A percentile compares a stretch with the other conserved stretches of the same genome.
These are phyloP conservation scores for Chydorus sphaericus DNA, from an alignment of 2,888 invertebrate genomes.

Conservation along the genomic window DNA sequence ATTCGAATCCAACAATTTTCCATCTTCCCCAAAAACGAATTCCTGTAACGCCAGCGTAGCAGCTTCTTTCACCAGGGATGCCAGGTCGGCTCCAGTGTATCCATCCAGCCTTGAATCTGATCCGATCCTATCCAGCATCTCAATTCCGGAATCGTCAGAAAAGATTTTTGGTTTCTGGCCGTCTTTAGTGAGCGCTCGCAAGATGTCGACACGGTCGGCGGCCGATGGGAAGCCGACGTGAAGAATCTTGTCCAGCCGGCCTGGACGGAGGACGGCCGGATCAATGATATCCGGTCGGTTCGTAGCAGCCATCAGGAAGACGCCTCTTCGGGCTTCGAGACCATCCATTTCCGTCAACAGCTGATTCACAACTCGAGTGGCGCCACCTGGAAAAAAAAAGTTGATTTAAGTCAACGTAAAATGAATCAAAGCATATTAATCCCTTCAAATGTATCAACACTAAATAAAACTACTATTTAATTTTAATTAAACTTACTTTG, in stretches of 20 bases:
- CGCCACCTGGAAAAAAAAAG: conserved; percentile 30
- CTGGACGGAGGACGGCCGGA: conserved; percentile 80
- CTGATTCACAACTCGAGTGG: conserved; percentile 86
- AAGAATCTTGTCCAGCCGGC: conserved; percentile 75
- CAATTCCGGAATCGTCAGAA: conserved; percentile 54
- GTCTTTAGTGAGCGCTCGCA: conserved; percentile 74
- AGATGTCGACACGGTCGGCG: conserved; percentile 69
- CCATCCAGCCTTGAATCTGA: conserved; percentile 49
- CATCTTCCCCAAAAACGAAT: conserved; percentile 36
- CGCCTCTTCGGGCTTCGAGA: conserved; percentile 74
- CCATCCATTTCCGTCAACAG: conserved; percentile 98
- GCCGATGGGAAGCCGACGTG: conserved; percentile 75
- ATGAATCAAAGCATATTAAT: background rate
- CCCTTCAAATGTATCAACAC: too few species aligned
- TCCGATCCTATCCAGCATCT: conserved; percentile 52
- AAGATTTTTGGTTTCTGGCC: conserved; percentile 63
- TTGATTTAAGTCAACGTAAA: background rate
- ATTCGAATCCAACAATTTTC: background rate
- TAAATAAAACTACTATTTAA: too few species aligned
- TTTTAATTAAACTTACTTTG: too few species aligned
- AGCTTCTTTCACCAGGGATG: conserved; percentile 76
- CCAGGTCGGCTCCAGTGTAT: conserved; percentile 87
- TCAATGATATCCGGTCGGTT: conserved; percentile 95
- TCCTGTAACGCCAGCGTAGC: conserved; percentile 65
- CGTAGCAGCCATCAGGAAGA: conserved; percentile 89